Conservation (phyloP, 1,140 invertebrate species). For the Heterodera schachtii region DNA sequence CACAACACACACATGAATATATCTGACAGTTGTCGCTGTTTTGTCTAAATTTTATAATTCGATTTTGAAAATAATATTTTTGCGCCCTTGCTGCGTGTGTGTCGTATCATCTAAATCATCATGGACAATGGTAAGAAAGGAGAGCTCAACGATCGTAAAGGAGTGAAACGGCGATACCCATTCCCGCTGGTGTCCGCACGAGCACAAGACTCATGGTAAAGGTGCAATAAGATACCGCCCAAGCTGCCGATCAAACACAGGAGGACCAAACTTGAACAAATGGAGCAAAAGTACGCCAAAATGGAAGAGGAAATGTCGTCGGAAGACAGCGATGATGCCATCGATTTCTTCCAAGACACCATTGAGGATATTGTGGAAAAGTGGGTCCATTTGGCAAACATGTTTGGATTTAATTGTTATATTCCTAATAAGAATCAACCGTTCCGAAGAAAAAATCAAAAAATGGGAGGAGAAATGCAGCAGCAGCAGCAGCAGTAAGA, state of each 20-base stretch:
- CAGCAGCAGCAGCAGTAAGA: too few relatives aligned
- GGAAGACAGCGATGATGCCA: not conserved
- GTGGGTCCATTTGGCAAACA: not conserved
- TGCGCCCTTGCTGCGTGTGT: not conserved
- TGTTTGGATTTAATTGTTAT: not conserved
- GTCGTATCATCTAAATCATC: too few relatives aligned
- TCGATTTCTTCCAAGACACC: not conserved
- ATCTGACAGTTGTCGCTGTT: not conserved
- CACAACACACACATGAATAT: not conserved
- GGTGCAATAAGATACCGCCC: too few relatives aligned
- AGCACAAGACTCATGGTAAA: not conserved
- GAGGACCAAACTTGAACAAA: not conserved
- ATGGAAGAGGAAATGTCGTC: not conserved
- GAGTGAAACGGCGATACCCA: too few relatives aligned
- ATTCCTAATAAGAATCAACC: not conserved
- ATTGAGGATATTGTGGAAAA: not conserved
- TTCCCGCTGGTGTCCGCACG: not conserved
- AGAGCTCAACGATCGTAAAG: not conserved
- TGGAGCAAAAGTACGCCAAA: not conserved
- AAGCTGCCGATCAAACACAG: not conserved
- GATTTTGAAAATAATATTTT: not conserved
- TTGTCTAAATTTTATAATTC: not conserved
- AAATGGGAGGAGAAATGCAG: not conserved
- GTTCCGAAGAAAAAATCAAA: not conserved
- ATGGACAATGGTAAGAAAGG: not conserved